Percentiles rank a stretch among this genome's conserved stretches.
Evolutionary conservation across 2,888 invertebrate species (phyloP).

Genomic region (Orthosia gracilis): DNA sequence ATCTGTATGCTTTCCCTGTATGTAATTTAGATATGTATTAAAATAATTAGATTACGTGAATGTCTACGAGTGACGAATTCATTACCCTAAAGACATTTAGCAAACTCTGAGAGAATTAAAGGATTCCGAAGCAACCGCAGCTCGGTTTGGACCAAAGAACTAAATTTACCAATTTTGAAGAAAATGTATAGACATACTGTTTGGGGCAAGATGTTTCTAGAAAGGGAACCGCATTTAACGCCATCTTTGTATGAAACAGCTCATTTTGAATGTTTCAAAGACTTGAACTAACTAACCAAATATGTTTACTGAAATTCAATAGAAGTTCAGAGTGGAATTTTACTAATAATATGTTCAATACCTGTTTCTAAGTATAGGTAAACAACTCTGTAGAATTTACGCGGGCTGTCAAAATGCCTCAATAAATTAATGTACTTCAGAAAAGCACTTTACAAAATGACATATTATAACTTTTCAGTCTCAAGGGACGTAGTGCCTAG

Average conservation of each 20-base stretch:
- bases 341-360: not conserved
- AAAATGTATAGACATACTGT: not conserved
- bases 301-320: constrained; percentile 10
- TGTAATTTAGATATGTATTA: too few species aligned
- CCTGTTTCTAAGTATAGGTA: not conserved
- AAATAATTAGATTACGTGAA: not conserved
- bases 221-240: constrained; percentile 9
- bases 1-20: too few species aligned
- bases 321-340: constrained; percentile 9
- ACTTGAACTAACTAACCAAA: constrained; percentile 3
- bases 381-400: constrained; percentile 17
- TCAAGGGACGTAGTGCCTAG: constrained; percentile 26
- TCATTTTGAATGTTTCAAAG: constrained; percentile 6
- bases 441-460: constrained; percentile 49
- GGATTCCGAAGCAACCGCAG: constrained; percentile 1
- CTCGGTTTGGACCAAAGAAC: not conserved
- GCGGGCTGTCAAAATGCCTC: not conserved
- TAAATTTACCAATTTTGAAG: constrained; percentile 9
- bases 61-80: not conserved
- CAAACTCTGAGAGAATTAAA: constrained; percentile 7
- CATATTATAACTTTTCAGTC: constrained; percentile 50
- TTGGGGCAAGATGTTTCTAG: not conserved
- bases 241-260: constrained; percentile 14
- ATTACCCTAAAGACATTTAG: not conserved
- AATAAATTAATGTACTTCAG: constrained; percentile 30